Percentiles rank a stretch among this genome's conserved stretches.
Evolutionary conservation across 2,113 vertebrate species (phyloP).

Genomic region (Ailuropoda melanoleuca): DNA sequence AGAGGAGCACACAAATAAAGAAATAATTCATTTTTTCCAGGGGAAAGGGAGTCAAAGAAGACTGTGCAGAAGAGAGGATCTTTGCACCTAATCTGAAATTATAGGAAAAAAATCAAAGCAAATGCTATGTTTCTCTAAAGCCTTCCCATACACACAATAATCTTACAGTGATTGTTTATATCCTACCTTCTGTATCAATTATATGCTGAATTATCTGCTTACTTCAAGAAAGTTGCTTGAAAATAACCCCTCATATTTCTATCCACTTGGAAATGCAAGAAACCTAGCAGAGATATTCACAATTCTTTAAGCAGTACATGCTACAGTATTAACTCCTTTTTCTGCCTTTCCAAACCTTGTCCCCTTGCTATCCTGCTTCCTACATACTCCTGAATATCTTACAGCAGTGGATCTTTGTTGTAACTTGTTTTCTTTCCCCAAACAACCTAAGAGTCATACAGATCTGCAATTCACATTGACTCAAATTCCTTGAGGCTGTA

Average conservation of each 20-base stretch:
- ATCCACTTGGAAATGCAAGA: background rate
- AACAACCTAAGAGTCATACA: background rate
- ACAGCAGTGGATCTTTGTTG: background rate
- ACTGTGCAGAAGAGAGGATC: background rate
- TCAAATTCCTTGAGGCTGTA: background rate
- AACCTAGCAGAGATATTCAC: background rate
- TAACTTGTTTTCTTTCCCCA: conserved; percentile 7
- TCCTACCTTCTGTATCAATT: background rate
- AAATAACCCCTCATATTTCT: background rate
- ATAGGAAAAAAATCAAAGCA: background rate
- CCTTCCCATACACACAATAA: background rate
- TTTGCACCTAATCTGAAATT: background rate
- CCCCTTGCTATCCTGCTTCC: background rate
- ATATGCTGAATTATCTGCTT: background rate
- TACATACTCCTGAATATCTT: background rate
- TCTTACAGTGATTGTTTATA: background rate
- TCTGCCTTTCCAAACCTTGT: background rate
- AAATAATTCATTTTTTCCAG: conserved; percentile 1
- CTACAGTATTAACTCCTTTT: background rate
- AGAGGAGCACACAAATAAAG: background rate
- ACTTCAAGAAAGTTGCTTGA: background rate
- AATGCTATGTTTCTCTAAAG: background rate
- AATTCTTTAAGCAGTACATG: background rate
- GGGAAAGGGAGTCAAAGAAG: background rate
- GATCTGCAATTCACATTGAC: background rate